These are phyloP conservation scores for Pristionchus arcanus DNA, from an alignment of 2,888 invertebrate genomes.

Conservation along the genomic window DNA sequence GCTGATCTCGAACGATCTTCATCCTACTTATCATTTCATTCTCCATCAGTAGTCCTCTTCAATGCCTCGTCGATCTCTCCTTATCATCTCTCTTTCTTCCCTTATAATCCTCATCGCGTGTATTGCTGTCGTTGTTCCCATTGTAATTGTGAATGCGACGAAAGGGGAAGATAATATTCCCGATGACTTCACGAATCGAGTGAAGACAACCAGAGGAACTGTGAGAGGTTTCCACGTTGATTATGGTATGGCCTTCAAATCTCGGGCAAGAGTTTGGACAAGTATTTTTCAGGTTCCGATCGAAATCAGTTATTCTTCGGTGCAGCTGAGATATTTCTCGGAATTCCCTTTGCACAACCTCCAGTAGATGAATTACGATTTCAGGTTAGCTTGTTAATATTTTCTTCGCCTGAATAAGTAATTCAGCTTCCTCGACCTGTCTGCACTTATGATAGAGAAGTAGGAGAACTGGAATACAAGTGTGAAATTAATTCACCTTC, in stretches of 20 bases:
- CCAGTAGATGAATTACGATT: neutral
- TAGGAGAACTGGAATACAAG: neutral
- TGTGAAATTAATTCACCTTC: neutral
- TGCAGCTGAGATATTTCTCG: neutral
- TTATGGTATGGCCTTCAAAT: neutral
- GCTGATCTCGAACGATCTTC: neutral
- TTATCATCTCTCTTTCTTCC: neutral
- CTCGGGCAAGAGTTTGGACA: neutral
- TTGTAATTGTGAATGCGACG: neutral
- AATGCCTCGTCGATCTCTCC: neutral
- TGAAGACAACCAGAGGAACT: neutral
- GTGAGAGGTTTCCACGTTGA: neutral
- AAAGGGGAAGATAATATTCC: neutral
- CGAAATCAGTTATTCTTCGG: neutral
- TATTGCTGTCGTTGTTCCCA: neutral
- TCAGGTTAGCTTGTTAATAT: neutral
- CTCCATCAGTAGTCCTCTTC: neutral
- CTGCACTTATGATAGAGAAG: neutral
- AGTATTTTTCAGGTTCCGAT: neutral
- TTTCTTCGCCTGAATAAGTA: neutral
- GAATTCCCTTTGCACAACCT: conserved; percentile 1
- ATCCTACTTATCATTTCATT: neutral
- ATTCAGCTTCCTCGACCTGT: neutral
- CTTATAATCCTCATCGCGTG: neutral
- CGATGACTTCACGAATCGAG: neutral